Evolutionary conservation across 2,888 invertebrate genomes (phyloP).

Genomic region (Temnothorax unifasciatus): DNA sequence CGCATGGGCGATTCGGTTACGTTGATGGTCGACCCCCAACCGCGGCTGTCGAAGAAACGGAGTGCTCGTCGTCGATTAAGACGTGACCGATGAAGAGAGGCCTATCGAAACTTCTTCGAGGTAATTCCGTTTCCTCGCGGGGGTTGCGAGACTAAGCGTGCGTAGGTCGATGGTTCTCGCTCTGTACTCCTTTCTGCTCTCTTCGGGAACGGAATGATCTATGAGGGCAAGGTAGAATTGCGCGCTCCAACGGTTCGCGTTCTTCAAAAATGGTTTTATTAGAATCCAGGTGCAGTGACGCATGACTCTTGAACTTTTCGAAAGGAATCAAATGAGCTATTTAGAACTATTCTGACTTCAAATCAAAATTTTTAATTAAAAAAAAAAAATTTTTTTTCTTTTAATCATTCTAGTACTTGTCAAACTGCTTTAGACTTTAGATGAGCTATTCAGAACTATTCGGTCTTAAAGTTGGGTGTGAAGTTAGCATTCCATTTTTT

Average conservation of each 20-base stretch:
- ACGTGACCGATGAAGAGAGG: conserved; percentile 75
- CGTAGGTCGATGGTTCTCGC: conserved; percentile 61
- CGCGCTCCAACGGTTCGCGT: conserved; percentile 46
- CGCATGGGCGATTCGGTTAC: conserved; percentile 71
- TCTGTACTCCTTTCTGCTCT: conserved; percentile 19
- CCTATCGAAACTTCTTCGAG: conserved; percentile 70
- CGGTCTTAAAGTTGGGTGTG: too few species aligned
- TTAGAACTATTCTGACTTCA: too few species aligned
- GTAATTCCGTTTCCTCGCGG: conserved; percentile 78
- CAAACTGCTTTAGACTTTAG: too few species aligned
- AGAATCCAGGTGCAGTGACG: conserved; percentile 56
- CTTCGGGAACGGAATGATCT: conserved; percentile 58
- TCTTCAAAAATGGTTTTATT: conserved; percentile 69
- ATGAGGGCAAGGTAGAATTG: conserved; percentile 39
- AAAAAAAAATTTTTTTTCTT: too few species aligned
- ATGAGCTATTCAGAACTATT: too few species aligned
- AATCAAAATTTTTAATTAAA: too few species aligned
- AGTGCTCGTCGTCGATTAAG: conserved; percentile 73
- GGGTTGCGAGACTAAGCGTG: conserved; percentile 75
- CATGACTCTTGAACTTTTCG: conserved; percentile 19
- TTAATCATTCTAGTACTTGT: too few species aligned
- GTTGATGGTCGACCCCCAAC: conserved; percentile 74
- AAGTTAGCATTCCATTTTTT: too few species aligned
- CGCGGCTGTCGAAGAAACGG: conserved; percentile 69
- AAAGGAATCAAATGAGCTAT: too few species aligned